Evolutionary conservation across 2,797 vertebrate genomes (phyloP), one percentile per base, ranked within the genome.

Genomic region (Halcyon smyrnensis): DNA sequence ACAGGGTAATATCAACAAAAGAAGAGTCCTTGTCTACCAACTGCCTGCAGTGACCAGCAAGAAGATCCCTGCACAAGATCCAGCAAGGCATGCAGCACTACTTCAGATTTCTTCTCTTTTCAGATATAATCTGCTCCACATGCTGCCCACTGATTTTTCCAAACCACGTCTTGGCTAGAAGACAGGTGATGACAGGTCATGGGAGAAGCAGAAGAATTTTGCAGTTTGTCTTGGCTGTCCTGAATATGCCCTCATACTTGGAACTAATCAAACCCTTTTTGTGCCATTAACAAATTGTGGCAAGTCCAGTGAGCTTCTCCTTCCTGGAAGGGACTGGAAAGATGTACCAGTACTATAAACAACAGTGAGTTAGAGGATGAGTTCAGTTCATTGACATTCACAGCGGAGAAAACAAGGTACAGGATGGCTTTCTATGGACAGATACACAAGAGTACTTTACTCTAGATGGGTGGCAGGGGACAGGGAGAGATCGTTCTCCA

Each of bases 221-320:
- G 73, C 87, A 94, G 84, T 64, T 95, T 96, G 90, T 93, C 95
- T 94, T 96, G 90, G 94, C 95, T 94, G 68, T 95, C 83, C 80
- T 3, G 18, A 81, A 28, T 84, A 73, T 84, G 85, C 82, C 93
- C 89, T 95, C 3, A 3, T 59, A 25, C 43, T 84, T 95, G 80
- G 70, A 94, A 76, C 34, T 64, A 76, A 95, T 53, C 63, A 79
- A 88, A 64, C 0, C 1, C 28, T 86, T 92, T 18, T 92, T 18
- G 6, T 91, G 68, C 82, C 65, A 67, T 71, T 95, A 76, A 83
- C 43, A 67, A 79, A 93, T 36, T 46, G 56, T 54, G 85, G 76
- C 74, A 68, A 90, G 54, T 37, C 79, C 69, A 63, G n/a, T 9
- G 32, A 89, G 30, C n/a, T 21, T 87, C 75, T 64, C 65, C 39